Percentiles rank a stretch among this genome's conserved stretches.
Conservation (phyloP, 2,113 vertebrate genomes). For the Galeopterus variegatus region DNA sequence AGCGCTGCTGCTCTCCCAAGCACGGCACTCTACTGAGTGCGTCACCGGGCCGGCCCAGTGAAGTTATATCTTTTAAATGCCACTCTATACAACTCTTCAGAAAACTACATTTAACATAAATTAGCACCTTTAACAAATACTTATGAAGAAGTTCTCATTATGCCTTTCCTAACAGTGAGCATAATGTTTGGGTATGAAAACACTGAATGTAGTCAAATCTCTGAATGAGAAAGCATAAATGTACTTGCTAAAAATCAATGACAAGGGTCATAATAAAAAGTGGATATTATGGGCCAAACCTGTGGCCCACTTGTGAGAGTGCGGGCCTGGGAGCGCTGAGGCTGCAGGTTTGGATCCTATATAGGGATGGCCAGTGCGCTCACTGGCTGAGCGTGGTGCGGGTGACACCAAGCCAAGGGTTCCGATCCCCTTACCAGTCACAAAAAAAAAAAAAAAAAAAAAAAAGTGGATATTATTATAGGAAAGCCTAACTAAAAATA, state of each 20-base stretch:
- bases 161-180: background rate
- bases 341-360: no score
- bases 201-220: background rate
- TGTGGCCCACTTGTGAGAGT: no score
- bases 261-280: background rate
- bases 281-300: background rate
- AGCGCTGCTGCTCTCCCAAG: no score
- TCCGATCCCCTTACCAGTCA: no score
- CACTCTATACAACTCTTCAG: background rate
- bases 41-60: no score
- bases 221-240: background rate
- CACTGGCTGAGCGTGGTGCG: no score
- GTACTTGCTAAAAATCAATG: background rate
- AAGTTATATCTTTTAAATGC: background rate
- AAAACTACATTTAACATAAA: background rate
- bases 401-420: no score
- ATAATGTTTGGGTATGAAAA: background rate
- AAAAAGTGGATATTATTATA: background rate
- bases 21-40: no score
- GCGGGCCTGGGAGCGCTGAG: no score
- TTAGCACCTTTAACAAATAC: background rate
- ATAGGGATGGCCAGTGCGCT: no score
- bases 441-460: no score
- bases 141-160: background rate
- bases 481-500: background rate